phyloP scores from a whole-genome alignment of 2,113 vertebrate species.

The Crotophaga sulcirostris region DNA sequence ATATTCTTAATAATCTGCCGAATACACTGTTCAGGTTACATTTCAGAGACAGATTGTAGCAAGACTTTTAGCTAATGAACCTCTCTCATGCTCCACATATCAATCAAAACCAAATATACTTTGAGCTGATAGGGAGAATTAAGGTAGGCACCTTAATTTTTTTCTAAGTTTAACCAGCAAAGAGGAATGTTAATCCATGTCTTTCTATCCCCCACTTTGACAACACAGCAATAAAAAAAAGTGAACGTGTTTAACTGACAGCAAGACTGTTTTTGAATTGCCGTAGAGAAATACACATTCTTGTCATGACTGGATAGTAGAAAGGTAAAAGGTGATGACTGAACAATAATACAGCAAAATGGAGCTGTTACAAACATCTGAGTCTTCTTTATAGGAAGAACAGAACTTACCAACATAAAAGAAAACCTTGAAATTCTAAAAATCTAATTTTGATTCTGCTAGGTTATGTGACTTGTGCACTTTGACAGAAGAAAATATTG shows the following conservation, averaged over 20 bases:
- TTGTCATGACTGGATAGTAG: not conserved
- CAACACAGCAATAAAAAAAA: not conserved
- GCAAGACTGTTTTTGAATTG: not conserved
- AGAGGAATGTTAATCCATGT: not conserved
- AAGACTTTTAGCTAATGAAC: constrained; percentile 4
- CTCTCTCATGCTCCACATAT: not conserved
- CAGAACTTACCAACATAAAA: not conserved
- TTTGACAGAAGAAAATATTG: not conserved
- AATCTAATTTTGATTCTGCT: not conserved
- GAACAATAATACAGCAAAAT: not conserved
- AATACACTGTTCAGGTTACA: not conserved
- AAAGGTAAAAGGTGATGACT: not conserved
- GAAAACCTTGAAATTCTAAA: not conserved
- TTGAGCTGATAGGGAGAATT: not conserved
- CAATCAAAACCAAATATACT: not conserved
- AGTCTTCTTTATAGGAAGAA: not conserved
- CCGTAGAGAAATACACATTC: not conserved
- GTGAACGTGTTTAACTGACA: not conserved
- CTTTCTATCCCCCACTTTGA: not conserved
- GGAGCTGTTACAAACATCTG: not conserved
- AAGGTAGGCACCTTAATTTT: not conserved
- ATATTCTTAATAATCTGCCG: not conserved
- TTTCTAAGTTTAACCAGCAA: not conserved
- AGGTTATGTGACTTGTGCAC: not conserved
- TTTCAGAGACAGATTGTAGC: not conserved